Base-by-base conservation (phyloP, 2,888 invertebrate genomes). In the Macroteleia sp. region DNA sequence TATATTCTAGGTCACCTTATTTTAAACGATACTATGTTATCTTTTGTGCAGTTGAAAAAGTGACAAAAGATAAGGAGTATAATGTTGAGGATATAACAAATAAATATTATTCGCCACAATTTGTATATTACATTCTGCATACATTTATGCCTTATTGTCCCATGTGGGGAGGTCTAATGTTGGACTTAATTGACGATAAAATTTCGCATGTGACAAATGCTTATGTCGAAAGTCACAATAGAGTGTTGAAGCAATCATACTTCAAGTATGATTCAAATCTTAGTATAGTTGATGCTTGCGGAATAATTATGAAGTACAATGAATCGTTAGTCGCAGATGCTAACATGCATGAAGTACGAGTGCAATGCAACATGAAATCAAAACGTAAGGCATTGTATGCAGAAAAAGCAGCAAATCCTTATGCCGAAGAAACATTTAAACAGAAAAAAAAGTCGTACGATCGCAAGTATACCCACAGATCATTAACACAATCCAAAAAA, bases 201-300 rank as follows among this genome's bases (percentile, higher is more conserved):
- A 30, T 30, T 8, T 30, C 30, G 2, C 30, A 30, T 10, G 14
- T 77, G 5, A 81, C 74, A 6, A 81, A 82, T 52, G 80, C 80
- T 14, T 77, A 69, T 6, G 56, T 74, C 1, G 80, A 81, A 66
- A 67, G 56, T 9, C 56, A 64, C 8, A 39, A 73, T 10, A 20
- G 14, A n/a, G 25, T 22, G 1, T 12, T 64, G 0, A 73, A 73
- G 8, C 3, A 52, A 10, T 14, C 10, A 5, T 5, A 17, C 20
- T 16, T 61, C 6, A 8, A 69, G 9, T 32, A 39, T 0, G 39
- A 67, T 12, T 1, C 25, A 46, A 56, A 8, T 28, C 12, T 19
- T 0, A 32, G 25, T n/a, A 66, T 80, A 0, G 69, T 77, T 8
- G 57, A 74, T 1, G 19, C 69, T 14, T 25, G 36, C 9, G 20